phyloP scores from a whole-genome alignment of 2,113 vertebrate genomes.

The Oncorhynchus masou region DNA sequence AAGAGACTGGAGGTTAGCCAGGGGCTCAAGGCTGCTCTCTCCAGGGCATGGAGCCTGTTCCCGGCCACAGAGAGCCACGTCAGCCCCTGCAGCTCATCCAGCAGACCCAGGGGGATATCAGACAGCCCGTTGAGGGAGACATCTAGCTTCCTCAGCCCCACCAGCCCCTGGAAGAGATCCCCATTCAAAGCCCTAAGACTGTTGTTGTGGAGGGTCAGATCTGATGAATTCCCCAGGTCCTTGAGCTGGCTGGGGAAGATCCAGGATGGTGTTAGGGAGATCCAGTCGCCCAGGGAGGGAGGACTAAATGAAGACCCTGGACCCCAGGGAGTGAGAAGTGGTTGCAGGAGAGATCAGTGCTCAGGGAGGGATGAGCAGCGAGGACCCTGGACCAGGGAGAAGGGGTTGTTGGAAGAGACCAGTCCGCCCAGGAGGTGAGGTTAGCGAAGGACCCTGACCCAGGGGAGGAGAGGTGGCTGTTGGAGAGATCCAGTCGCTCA shows the following conservation, averaged over 20 bases:
- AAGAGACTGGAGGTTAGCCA: slow-evolving; percentile 86
- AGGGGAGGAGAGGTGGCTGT: slow-evolving; percentile 74
- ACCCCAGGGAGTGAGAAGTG: too few relatives aligned
- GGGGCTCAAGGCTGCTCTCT: slow-evolving; percentile 91
- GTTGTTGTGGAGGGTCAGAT: slow-evolving; percentile 92
- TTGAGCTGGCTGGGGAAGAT: slow-evolving; percentile 86
- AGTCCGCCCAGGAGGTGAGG: slow-evolving; percentile 87
- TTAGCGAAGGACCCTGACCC: slow-evolving; percentile 85
- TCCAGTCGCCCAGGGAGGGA: slow-evolving; percentile 88
- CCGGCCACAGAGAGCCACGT: slow-evolving; percentile 89
- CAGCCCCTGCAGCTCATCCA: slow-evolving; percentile 85
- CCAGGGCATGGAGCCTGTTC: slow-evolving; percentile 89
- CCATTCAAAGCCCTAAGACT: slow-evolving; percentile 90
- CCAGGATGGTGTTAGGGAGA: slow-evolving; percentile 96
- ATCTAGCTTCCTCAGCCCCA: slow-evolving; percentile 84
- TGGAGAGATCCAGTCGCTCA: too few relatives aligned
- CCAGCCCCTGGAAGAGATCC: slow-evolving; percentile 83
- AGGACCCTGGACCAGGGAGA: too few relatives aligned
- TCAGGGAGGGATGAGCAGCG: too few relatives aligned
- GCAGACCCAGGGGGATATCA: slow-evolving; percentile 83
- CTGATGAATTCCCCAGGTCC: slow-evolving; percentile 87
- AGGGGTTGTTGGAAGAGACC: slow-evolving; percentile 91
- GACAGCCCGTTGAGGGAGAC: slow-evolving; percentile 92
- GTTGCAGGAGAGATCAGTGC: too few relatives aligned
- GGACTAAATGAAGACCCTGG: slow-evolving; percentile 86